Percentiles rank a stretch among this genome's conserved stretches.
These are phyloP conservation scores for Chrysotoxum bicinctum DNA, from an alignment of 2,888 invertebrate species.

Conservation along the genomic window DNA sequence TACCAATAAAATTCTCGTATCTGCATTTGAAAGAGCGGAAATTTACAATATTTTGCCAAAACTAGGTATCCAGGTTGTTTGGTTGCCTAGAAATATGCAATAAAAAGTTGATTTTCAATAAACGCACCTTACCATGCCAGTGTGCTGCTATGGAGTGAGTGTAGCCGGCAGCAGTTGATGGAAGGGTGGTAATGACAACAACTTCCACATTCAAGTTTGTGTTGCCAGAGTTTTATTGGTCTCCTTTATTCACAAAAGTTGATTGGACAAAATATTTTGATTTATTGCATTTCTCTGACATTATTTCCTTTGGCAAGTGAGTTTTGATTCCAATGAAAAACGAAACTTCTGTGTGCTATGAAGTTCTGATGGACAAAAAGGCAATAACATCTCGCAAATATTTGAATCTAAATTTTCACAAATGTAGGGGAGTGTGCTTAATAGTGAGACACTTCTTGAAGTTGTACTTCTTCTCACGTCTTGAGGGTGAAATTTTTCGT, in stretches of 20 bases:
- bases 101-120: constrained; percentile 40
- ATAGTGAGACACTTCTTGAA: no score
- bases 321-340: constrained; percentile 24
- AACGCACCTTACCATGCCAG: background rate
- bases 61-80: constrained; percentile 1
- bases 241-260: constrained; percentile 36
- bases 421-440: no score
- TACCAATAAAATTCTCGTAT: background rate
- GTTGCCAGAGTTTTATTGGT: background rate
- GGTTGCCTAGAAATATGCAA: constrained; percentile 27
- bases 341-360: background rate
- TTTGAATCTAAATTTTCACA: background rate
- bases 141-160: background rate
- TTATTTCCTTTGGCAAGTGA: constrained; percentile 13
- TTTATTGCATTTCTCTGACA: constrained; percentile 35
- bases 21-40: constrained; percentile 24
- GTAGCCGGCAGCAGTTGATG: background rate
- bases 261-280: constrained; percentile 43
- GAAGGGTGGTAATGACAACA: background rate
- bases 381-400: constrained; percentile 17
- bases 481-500: no score
- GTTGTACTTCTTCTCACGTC: no score
- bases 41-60: constrained; percentile 25
- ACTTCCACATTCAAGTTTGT: background rate
- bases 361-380: background rate